Evolutionary conservation across 2,888 invertebrate genomes (phyloP).

Genomic region (Eustalomyia histrio): DNA sequence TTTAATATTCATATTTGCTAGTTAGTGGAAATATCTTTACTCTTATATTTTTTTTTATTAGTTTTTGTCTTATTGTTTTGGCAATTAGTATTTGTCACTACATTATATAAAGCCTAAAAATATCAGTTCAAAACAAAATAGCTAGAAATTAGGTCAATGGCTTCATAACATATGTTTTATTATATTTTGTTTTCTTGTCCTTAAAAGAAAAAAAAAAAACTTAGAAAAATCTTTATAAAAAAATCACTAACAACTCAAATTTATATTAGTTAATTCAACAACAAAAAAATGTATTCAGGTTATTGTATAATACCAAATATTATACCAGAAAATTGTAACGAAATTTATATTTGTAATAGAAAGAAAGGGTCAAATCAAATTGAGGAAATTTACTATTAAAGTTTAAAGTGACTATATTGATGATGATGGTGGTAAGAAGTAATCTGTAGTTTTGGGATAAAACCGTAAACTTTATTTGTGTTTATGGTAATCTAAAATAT

Average conservation of each 20-base stretch:
- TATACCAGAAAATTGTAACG: background rate
- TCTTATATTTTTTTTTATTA: background rate
- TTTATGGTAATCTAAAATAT: conserved; percentile 5
- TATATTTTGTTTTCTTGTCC: background rate
- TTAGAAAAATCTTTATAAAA: background rate
- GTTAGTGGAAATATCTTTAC: background rate
- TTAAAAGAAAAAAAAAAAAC: background rate
- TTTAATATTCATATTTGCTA: background rate
- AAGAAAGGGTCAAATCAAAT: background rate
- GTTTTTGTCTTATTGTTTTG: background rate
- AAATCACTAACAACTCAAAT: background rate
- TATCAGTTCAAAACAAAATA: conserved; percentile 2
- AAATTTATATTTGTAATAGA: background rate
- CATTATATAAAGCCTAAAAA: conserved; percentile 12
- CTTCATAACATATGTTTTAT: conserved; percentile 21
- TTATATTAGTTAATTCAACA: too few relatives aligned
- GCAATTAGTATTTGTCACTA: conserved; percentile 25
- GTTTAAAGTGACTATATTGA: background rate
- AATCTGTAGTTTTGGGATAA: conserved; percentile 16
- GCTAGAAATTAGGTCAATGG: conserved; percentile 29
- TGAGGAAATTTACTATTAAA: conserved; percentile 3
- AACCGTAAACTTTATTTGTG: conserved; percentile 9
- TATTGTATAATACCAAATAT: background rate
- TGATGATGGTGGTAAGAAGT: background rate
- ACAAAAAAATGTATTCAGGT: conserved; percentile 9